Evolutionary conservation across 2,888 invertebrate species (phyloP), one percentile per base, ranked within the genome.

Genomic region (Himalopsyche tibetana): DNA sequence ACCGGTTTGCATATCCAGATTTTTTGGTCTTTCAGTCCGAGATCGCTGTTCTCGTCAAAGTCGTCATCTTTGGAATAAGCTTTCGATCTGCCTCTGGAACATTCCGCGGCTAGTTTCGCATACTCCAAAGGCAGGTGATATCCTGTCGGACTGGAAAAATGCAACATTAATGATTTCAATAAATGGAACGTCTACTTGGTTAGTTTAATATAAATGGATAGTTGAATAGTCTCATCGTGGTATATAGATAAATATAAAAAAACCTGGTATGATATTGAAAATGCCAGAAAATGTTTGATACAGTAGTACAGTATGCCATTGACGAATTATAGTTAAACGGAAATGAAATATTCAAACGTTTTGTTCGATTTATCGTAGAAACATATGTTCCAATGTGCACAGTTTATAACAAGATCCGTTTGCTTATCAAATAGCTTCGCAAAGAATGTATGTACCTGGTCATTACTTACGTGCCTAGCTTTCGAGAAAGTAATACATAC

Each of bases 1-100:
- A 97, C 97, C 0, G 97, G 97, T 90, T 97, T 97, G 90, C 97
- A 97, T 88, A 97, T 97, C 97, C 97, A 97, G n/a, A 96, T 94
- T 80, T 92, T 92, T 87, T 90, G 91, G 15, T 92, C 91, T 36
- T 91, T 91, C 40, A 81, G 8, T 36, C 74, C 82, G 5, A 89
- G 84, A 55, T 92, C 93, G 89, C 91, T 92, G 56, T 91, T 90
- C 15, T 92, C 92, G 9, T 91, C 90, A 0, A 90, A 90, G 19
- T 93, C 93, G 6, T 94, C 94, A 83, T 90, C 90, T 55, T 89
- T 90, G 40, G 90, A 89, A 17, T 91, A 90, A 19, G 79, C 90
- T 90, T 55, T 91, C 90, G 28, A 90, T 90, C 86, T 91, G 91
- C 82, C 92, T 90, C 94, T 92, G 19, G 95, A 95, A 90, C 96